These are phyloP conservation scores for Gopherus flavomarginatus DNA, from an alignment of 2,113 vertebrate species.

Conservation along the genomic window DNA sequence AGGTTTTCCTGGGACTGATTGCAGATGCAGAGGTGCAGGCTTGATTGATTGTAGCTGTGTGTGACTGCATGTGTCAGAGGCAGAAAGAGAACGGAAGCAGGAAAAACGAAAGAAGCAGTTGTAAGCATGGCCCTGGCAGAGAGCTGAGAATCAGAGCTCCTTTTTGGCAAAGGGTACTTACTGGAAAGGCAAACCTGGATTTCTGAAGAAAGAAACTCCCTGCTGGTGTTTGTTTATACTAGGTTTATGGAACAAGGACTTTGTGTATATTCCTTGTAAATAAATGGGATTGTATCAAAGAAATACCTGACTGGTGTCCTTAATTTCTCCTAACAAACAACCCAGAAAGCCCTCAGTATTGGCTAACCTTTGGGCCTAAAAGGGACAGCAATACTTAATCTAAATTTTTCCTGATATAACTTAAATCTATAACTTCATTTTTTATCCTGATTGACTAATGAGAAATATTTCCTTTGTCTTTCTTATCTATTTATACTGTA, in stretches of 20 bases:
- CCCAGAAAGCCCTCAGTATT: neutral
- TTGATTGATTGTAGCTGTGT: neutral
- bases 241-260: neutral
- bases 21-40: no score
- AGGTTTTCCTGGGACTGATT: neutral
- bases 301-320: neutral
- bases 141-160: neutral
- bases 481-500: neutral
- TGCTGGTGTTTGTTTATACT: neutral
- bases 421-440: neutral
- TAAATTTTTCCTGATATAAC: neutral
- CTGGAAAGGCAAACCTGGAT: neutral
- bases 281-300: neutral
- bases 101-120: neutral
- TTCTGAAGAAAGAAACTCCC: neutral
- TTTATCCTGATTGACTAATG: neutral
- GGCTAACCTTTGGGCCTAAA: neutral
- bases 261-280: neutral
- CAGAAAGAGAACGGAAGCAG: neutral
- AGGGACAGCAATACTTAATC: neutral
- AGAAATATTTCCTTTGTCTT: accelerated
- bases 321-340: no score
- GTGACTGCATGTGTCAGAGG: neutral
- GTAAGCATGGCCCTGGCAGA: neutral
- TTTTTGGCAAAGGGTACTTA: neutral